These are phyloP conservation scores for Atrina japonica DNA, from an alignment of 2,888 invertebrate species.

Conservation along the genomic window DNA sequence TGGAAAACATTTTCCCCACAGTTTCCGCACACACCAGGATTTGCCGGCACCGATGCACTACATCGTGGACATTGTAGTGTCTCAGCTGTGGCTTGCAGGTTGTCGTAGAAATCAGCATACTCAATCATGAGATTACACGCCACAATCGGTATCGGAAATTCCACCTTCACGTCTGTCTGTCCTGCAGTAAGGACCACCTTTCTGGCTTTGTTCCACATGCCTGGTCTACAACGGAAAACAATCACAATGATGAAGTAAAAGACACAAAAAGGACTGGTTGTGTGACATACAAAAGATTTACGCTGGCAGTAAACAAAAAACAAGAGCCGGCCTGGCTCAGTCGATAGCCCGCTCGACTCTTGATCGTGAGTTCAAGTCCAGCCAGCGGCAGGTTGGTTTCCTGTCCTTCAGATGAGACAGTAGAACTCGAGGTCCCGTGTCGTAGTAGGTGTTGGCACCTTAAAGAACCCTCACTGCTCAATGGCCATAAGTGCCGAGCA, in stretches of 20 bases:
- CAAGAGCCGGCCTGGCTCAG: no score
- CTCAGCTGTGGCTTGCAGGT: constrained; percentile 90
- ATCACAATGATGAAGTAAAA: background rate
- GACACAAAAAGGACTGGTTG: background rate
- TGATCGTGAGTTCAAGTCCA: no score
- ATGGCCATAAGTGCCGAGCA: no score
- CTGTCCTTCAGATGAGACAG: no score
- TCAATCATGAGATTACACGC: constrained; percentile 99
- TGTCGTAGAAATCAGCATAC: constrained; percentile 98
- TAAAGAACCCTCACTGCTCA: no score
- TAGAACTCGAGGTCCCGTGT: no score
- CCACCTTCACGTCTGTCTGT: constrained; percentile 94
- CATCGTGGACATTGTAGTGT: constrained; percentile 97
- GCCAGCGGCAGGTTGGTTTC: no score
- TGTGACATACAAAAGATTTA: background rate
- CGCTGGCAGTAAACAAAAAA: background rate
- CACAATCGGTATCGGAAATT: constrained; percentile 97
- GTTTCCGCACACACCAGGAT: constrained; percentile 97
- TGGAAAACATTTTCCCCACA: constrained; percentile 99
- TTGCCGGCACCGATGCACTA: constrained; percentile 97
- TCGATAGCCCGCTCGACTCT: no score
- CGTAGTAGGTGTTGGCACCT: no score
- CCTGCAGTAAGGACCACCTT: constrained; percentile 93
- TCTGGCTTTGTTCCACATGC: constrained; percentile 97
- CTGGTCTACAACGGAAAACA: constrained; percentile 71